These are phyloP conservation scores for Cotesia congregata DNA, from an alignment of 2,888 invertebrate species.

Conservation along the genomic window DNA sequence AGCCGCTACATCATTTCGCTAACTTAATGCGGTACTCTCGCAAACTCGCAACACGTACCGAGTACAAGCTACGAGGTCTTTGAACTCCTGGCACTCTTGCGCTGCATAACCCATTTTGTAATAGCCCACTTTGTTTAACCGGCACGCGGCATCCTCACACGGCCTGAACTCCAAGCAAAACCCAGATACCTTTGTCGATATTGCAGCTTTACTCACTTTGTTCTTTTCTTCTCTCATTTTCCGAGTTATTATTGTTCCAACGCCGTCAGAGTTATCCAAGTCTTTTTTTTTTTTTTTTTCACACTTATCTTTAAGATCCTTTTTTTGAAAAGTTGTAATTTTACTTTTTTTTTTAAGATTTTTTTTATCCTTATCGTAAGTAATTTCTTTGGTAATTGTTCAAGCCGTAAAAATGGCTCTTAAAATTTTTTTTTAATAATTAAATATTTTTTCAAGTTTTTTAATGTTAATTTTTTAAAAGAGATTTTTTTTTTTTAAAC, in stretches of 20 bases:
- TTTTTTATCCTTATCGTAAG: no score
- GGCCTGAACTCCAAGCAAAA: conserved; percentile 31
- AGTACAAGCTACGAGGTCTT: conserved; percentile 56
- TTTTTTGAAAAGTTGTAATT: not conserved
- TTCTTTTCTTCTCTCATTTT: not conserved
- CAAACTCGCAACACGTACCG: conserved; percentile 56
- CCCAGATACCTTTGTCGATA: conserved; percentile 35
- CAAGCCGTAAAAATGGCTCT: no score
- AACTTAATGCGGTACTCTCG: conserved; percentile 49
- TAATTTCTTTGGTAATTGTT: no score
- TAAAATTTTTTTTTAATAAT: no score
- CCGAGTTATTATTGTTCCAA: conserved; percentile 7
- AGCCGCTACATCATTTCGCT: conserved; percentile 65
- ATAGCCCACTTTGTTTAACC: conserved; percentile 69
- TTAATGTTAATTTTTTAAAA: no score
- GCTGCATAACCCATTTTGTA: conserved; percentile 70
- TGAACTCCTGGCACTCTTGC: conserved; percentile 66
- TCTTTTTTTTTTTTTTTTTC: not conserved
- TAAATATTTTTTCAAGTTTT: no score
- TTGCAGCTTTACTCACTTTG: conserved; percentile 18
- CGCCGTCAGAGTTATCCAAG: conserved; percentile 4
- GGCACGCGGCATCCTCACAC: conserved; percentile 63
- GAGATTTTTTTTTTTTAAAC: no score
- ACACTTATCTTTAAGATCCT: not conserved
- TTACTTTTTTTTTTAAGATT: no score